Evolutionary conservation across 1,140 invertebrate genomes (phyloP).

Genomic region (Nymphalis io): DNA sequence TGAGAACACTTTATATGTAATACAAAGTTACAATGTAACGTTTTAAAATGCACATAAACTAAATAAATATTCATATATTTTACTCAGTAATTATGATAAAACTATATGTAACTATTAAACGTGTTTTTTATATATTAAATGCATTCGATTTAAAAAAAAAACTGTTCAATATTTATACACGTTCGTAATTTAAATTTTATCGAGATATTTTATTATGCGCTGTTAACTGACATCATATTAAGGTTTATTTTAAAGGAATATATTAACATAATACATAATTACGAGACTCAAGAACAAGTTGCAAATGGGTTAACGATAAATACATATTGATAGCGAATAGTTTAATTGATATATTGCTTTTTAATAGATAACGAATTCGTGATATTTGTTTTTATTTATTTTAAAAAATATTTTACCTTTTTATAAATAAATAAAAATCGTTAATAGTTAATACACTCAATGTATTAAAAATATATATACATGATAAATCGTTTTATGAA

Average conservation of each 20-base stretch:
- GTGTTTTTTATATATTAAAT: conserved; percentile 4
- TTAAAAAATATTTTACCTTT: neutral
- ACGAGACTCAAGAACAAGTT: conserved; percentile 1
- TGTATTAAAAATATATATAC: too few species aligned
- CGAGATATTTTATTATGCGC: conserved; percentile 7
- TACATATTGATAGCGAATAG: neutral
- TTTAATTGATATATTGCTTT: neutral
- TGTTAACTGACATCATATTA: neutral
- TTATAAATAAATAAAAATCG: too few species aligned
- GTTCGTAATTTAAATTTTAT: conserved; percentile 7
- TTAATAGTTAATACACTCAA: too few species aligned
- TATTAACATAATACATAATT: conserved; percentile 11
- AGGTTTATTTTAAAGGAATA: conserved; percentile 8
- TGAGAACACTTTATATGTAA: too few species aligned
- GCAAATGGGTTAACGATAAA: neutral
- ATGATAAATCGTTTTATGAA: too few species aligned
- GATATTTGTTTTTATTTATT: neutral
- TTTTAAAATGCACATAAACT: neutral
- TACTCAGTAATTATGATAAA: conserved; percentile 10
- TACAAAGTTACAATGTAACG: neutral
- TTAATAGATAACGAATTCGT: neutral
- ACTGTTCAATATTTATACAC: conserved; percentile 8
- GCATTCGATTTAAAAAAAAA: conserved; percentile 1
- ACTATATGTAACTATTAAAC: neutral
- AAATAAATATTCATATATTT: neutral